These are phyloP conservation scores for Macropodus opercularis DNA, from an alignment of 2,797 vertebrate genomes.

Conservation along the genomic window DNA sequence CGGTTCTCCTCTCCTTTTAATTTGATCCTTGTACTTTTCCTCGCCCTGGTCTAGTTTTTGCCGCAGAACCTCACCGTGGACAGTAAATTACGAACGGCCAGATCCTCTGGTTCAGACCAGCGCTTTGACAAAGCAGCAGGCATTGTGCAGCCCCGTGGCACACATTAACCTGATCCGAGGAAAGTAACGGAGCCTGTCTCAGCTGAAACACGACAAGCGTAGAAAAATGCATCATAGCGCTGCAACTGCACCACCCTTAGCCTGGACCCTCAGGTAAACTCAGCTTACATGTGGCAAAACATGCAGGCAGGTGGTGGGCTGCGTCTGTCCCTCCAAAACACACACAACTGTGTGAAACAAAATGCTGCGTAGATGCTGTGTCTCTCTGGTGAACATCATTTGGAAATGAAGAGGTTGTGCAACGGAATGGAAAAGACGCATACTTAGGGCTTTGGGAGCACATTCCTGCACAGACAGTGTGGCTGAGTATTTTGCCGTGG, in stretches of 20 bases:
- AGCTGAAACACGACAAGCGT: constrained; percentile 43
- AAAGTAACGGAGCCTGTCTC: constrained; percentile 59
- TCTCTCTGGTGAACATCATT: constrained; percentile 15
- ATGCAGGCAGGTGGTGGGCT: constrained; percentile 1
- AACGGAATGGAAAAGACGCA: constrained; percentile 50
- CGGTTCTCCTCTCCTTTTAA: constrained; percentile 15
- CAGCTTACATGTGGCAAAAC: constrained; percentile 27
- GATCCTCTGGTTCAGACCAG: constrained; percentile 27
- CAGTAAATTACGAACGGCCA: constrained; percentile 47
- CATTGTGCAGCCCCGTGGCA: constrained; percentile 41
- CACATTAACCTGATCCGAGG: constrained; percentile 57
- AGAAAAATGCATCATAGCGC: constrained; percentile 33
- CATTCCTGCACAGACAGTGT: constrained; percentile 71
- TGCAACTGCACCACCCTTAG: not conserved
- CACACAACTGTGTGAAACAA: constrained; percentile 14
- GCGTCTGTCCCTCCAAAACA: constrained; percentile 1
- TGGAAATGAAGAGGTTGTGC: constrained; percentile 39
- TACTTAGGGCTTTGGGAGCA: constrained; percentile 59
- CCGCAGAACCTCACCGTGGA: constrained; percentile 26
- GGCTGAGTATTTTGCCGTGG: constrained; percentile 65
- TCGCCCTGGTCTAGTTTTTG: constrained; percentile 30
- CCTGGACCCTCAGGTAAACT: constrained; percentile 40
- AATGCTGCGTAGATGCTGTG: constrained; percentile 24
- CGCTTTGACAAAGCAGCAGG: constrained; percentile 32
- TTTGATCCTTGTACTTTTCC: no score